Percentiles rank a stretch among this genome's conserved stretches.
Conservation (phyloP, 2,888 invertebrate genomes). For the Thelaira solivaga region DNA sequence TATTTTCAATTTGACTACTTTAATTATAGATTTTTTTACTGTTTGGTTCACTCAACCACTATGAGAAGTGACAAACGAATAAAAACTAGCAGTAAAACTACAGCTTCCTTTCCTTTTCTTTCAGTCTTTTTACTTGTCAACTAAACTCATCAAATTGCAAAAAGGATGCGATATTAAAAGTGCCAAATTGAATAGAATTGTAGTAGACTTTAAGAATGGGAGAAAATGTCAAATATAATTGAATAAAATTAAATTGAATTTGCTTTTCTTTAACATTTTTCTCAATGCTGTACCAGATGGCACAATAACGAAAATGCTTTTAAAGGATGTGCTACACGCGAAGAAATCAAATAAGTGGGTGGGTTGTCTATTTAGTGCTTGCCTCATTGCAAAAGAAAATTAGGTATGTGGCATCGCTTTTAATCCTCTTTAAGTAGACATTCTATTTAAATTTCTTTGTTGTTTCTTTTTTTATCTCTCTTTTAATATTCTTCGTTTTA, state of each 20-base stretch:
- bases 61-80: background rate
- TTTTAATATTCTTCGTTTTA: background rate
- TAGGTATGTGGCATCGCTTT: background rate
- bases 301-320: conserved; percentile 14
- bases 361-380: background rate
- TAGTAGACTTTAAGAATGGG: conserved; percentile 36
- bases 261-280: conserved; percentile 18
- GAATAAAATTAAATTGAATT: conserved; percentile 49
- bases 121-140: background rate
- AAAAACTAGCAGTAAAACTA: background rate
- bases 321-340: background rate
- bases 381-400: background rate
- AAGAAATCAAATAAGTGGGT: conserved; percentile 1
- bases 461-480: no score
- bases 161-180: conserved; percentile 42
- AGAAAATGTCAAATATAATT: conserved; percentile 53
- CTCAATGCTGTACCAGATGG: conserved; percentile 5
- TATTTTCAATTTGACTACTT: background rate
- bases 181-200: conserved; percentile 38
- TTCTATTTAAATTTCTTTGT: no score
- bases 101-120: background rate
- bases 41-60: background rate
- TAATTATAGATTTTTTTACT: background rate
- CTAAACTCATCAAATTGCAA: conserved; percentile 36
- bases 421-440: background rate